These are phyloP conservation scores for Tenthredo notha DNA, from an alignment of 2,888 invertebrate genomes.

Conservation along the genomic window DNA sequence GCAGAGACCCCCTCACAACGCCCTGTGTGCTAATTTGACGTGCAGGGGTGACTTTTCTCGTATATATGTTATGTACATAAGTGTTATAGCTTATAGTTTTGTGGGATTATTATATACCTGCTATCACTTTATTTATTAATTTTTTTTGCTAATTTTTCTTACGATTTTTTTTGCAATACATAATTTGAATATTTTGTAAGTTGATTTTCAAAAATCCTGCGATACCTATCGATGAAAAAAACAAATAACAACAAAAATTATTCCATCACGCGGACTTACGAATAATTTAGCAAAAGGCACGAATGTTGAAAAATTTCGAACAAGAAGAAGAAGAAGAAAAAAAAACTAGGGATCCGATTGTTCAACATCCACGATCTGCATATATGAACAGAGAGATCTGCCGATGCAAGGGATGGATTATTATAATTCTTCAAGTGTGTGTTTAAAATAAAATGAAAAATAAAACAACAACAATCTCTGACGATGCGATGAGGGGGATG, in stretches of 20 bases:
- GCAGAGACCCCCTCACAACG: slow-evolving; percentile 48
- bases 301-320: too few species aligned
- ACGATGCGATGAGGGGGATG: not conserved
- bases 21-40: slow-evolving; percentile 51
- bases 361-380: not conserved
- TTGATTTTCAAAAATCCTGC: too few species aligned
- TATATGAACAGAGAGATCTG: not conserved
- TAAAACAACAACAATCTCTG: not conserved
- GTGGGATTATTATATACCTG: not conserved
- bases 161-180: not conserved
- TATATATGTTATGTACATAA: not conserved
- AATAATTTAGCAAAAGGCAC: too few species aligned
- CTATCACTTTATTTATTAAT: not conserved
- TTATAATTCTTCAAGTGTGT: not conserved
- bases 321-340: too few species aligned
- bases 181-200: not conserved
- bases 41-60: slow-evolving; percentile 36
- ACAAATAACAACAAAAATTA: too few species aligned
- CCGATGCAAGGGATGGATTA: not conserved
- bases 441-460: not conserved
- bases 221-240: too few species aligned
- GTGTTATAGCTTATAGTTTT: slow-evolving; percentile 12
- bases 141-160: not conserved
- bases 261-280: too few species aligned
- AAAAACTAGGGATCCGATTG: too few species aligned